Percentiles rank a stretch among this genome's conserved stretches.
These are phyloP conservation scores for Onychostoma macrolepis DNA, from an alignment of 2,113 vertebrate species.

Conservation along the genomic window DNA sequence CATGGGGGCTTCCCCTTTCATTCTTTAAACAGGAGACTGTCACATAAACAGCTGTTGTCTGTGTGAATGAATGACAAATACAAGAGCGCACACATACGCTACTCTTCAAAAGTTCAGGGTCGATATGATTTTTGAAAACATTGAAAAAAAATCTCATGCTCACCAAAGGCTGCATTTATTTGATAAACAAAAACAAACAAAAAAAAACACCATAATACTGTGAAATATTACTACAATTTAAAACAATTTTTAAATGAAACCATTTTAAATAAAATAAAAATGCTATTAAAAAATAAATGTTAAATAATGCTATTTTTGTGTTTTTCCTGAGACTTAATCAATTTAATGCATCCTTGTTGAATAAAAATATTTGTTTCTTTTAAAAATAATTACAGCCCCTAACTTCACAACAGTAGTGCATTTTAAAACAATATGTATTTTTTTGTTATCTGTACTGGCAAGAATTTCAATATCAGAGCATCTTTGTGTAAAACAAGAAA, in stretches of 20 bases:
- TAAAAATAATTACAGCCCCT: neutral
- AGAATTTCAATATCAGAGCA: neutral
- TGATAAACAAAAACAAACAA: neutral
- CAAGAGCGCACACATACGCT: neutral
- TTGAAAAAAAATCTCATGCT: neutral
- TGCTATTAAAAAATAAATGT: no score
- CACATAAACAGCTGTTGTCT: neutral
- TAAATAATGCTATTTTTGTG: no score
- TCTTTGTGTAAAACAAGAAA: neutral
- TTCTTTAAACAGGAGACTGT: conserved; percentile 13
- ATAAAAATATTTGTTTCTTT: neutral
- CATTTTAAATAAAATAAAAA: neutral
- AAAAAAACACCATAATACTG: neutral
- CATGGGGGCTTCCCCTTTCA: conserved; percentile 7
- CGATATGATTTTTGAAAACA: neutral
- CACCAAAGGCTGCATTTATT: neutral
- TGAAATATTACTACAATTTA: neutral
- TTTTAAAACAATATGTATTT: no score
- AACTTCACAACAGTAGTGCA: neutral
- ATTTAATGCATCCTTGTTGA: neutral
- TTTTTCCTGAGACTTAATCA: neutral
- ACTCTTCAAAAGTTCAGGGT: neutral
- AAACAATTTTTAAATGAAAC: no score
- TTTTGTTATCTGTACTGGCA: no score
- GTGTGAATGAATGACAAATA: neutral